Evolutionary conservation across 2,797 vertebrate species (phyloP).

Genomic region (Channallabes apus): DNA sequence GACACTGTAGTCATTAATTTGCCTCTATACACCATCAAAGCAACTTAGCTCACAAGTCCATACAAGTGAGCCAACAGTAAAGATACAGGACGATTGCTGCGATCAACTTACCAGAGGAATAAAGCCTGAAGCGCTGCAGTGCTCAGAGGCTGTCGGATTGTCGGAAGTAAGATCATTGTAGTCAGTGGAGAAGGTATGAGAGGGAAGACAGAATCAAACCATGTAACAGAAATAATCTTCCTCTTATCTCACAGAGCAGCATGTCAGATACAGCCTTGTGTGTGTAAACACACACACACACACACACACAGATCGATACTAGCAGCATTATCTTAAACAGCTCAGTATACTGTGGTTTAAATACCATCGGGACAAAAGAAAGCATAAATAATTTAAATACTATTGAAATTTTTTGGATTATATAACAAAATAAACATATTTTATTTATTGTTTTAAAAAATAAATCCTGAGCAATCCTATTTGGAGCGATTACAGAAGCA

Average conservation of each 20-base stretch:
- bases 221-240: conserved; percentile 3
- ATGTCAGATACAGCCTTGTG: not conserved
- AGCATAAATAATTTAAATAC: not conserved
- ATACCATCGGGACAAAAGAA: not conserved
- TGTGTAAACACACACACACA: conserved; percentile 22
- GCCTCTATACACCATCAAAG: too few species aligned
- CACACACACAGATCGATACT: conserved; percentile 32
- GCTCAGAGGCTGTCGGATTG: not conserved
- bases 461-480: not conserved
- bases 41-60: not conserved
- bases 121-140: not conserved
- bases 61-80: not conserved
- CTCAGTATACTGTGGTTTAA: not conserved
- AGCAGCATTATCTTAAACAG: not conserved
- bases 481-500: not conserved
- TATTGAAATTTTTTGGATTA: too few species aligned
- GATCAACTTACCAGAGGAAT: conserved; percentile 13
- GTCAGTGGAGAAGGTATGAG: too few species aligned
- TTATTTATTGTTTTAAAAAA: not conserved
- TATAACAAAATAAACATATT: not conserved
- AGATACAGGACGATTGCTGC: not conserved
- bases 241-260: conserved; percentile 16
- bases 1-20: not conserved
- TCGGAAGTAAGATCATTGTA: conserved; percentile 6
- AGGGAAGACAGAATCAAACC: not conserved